Percentiles rank a stretch among this genome's conserved stretches.
These are phyloP conservation scores for Ips nitidus DNA, from an alignment of 1,140 invertebrate genomes.

Conservation along the genomic window DNA sequence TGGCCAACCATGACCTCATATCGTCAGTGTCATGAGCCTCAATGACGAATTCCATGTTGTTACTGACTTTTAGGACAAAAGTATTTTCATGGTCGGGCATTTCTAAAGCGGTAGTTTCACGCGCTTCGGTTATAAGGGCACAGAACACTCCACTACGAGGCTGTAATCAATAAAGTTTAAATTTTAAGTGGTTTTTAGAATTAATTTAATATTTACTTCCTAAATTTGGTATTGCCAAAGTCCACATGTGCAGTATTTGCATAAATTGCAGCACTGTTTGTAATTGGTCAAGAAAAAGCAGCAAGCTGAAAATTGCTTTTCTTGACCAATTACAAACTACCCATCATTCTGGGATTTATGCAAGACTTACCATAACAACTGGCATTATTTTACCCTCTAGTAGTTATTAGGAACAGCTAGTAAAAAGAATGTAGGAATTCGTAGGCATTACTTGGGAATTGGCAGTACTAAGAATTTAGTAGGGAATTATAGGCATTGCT, in stretches of 20 bases:
- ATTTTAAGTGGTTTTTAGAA: background rate
- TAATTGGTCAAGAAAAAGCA: too few species aligned
- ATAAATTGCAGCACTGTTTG: too few species aligned
- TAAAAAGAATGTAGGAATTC: too few species aligned
- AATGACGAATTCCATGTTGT: slow-evolving; percentile 94
- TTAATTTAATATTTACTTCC: background rate
- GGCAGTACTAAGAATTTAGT: too few species aligned
- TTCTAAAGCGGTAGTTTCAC: slow-evolving; percentile 93
- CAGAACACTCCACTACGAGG: slow-evolving; percentile 93
- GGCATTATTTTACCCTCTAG: too few species aligned
- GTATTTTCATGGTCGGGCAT: slow-evolving; percentile 98
- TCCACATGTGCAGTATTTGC: too few species aligned
- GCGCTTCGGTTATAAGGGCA: slow-evolving; percentile 88
- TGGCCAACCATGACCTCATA: slow-evolving; percentile 73
- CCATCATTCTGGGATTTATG: too few species aligned
- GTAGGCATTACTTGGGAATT: background rate
- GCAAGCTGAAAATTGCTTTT: too few species aligned
- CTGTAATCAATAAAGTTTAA: slow-evolving; percentile 53
- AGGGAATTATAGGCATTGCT: too few species aligned
- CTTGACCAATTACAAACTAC: too few species aligned
- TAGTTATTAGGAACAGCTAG: too few species aligned
- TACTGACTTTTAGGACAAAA: slow-evolving; percentile 93
- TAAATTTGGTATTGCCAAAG: slow-evolving; percentile 1
- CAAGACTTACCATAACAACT: too few species aligned
- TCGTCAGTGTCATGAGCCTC: slow-evolving; percentile 86